Evolutionary conservation across 2,113 vertebrate genomes (phyloP), one percentile per base, ranked within the genome.

Genomic region (Cyphotilapia sp.): DNA sequence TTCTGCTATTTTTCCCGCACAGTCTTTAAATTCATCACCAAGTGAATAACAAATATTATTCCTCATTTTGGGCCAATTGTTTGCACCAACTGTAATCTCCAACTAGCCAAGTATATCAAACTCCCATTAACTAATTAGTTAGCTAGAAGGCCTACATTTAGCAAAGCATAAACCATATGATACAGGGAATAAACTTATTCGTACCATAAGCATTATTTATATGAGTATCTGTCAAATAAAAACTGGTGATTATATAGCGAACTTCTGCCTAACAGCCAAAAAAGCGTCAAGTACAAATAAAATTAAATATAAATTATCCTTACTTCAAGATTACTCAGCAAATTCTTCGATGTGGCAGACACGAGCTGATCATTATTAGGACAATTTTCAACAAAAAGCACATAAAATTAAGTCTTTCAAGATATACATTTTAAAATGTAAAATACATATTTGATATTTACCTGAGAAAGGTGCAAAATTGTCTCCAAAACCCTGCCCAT

Each of bases 281-380:
- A 3, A 19, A 19, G 8, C 0, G 8, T 4, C 1, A 49, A 3
- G 2, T 51, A 51, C 17, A 2, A 51, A 51, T 51, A 51, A 1
- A 51, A 19, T 51, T 0, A 49, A 49, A 49, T 49, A 5, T 5
- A 51, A 51, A 51, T n/a, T n/a, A 51, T 51, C 49, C 4, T 51
- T 51, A 51, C 17, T 51, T 51, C 49, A n/a, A n/a, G 17, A n/a
- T n/a, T 51, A 9, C 49, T n/a, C 47, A 51, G 3, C 47, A 51
- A 51, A 51, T 51, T 51, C 17, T 9, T 51, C 5, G 3, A 51
- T n/a, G 17, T n/a, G 49, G 17, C 49, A 51, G 49, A 51, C 8
- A 9, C 3, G 4, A 8, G 1, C 49, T 51, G 49, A 51, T 17
- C 17, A 51, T 51, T 51, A 51, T 51, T 51, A 3, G 0, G 49